Conservation (phyloP, 2,888 invertebrate genomes). For the Hololepta plana region DNA sequence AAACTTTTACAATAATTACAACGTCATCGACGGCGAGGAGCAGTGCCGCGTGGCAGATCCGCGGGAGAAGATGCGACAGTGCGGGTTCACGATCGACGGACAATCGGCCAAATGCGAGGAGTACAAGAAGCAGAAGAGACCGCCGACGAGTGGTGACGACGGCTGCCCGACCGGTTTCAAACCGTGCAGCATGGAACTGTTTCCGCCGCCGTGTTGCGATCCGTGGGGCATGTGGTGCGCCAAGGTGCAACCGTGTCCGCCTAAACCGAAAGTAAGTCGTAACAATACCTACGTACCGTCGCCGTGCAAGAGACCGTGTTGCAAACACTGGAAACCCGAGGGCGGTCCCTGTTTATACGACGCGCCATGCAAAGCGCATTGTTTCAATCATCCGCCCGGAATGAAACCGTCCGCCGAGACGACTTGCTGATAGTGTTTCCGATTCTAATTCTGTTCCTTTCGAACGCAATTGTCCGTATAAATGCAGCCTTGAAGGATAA, state of each 20-base stretch:
- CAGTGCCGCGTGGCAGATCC: neutral
- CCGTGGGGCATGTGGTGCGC: slow-evolving; percentile 23
- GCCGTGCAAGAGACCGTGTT: slow-evolving; percentile 21
- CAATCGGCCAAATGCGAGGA: slow-evolving; percentile 16
- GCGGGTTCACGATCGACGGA: slow-evolving; percentile 16
- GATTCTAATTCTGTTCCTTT: too few species aligned
- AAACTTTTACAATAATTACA: slow-evolving; percentile 24
- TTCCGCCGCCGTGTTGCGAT: slow-evolving; percentile 19
- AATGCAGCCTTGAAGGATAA: too few species aligned
- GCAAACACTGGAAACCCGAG: slow-evolving; percentile 23
- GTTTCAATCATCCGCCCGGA: slow-evolving; percentile 21
- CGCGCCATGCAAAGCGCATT: slow-evolving; percentile 23
- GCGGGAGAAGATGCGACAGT: slow-evolving; percentile 1
- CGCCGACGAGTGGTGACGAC: neutral
- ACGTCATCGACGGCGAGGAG: slow-evolving; percentile 15
- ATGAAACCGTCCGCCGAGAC: slow-evolving; percentile 8
- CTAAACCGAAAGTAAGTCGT: too few species aligned
- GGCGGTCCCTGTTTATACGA: slow-evolving; percentile 21
- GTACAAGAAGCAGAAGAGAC: slow-evolving; percentile 10
- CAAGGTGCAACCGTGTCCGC: slow-evolving; percentile 20
- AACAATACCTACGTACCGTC: too few species aligned
- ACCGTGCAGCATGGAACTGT: slow-evolving; percentile 22
- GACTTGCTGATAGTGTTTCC: too few species aligned
- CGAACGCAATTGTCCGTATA: too few species aligned
- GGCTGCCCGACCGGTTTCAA: slow-evolving; percentile 24